Evolutionary conservation across 1,140 invertebrate genomes (phyloP).

Genomic region (Lethrus apterus): DNA sequence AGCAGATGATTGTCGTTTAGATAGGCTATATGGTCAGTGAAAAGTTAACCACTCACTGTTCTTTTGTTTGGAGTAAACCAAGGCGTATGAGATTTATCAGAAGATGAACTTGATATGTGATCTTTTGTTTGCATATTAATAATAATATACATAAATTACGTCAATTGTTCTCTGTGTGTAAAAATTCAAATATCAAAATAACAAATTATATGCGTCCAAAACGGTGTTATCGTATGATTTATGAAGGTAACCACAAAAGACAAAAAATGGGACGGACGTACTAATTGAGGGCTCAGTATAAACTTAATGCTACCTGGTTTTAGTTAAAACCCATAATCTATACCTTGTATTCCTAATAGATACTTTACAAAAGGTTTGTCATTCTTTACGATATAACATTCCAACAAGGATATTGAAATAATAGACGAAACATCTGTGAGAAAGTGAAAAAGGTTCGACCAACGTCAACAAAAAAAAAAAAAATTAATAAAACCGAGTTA

Average conservation of each 20-base stretch:
- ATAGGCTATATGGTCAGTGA: conserved; percentile 3
- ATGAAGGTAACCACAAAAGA: not conserved
- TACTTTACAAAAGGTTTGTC: not conserved
- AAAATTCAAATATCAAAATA: not conserved
- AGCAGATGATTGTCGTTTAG: conserved; percentile 14
- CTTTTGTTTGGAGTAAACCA: conserved; percentile 10
- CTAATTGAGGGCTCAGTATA: conserved; percentile 7
- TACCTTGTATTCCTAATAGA: conserved; percentile 2
- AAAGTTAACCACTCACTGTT: conserved; percentile 10
- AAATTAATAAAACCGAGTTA: no score
- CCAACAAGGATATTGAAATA: conserved; percentile 7
- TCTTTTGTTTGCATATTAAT: not conserved
- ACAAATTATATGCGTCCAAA: not conserved
- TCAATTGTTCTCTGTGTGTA: not conserved
- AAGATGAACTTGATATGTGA: not conserved
- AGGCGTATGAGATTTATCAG: not conserved
- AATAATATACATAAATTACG: not conserved
- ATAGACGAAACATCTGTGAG: not conserved
- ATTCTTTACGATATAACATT: not conserved
- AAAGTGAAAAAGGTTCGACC: no score
- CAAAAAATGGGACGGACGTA: not conserved
- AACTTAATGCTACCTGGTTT: conserved; percentile 3
- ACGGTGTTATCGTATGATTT: no score
- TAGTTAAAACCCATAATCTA: not conserved
- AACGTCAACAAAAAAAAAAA: no score